Evolutionary conservation across 2,797 vertebrate genomes (phyloP).

Genomic region (Enteromius viviparus): DNA sequence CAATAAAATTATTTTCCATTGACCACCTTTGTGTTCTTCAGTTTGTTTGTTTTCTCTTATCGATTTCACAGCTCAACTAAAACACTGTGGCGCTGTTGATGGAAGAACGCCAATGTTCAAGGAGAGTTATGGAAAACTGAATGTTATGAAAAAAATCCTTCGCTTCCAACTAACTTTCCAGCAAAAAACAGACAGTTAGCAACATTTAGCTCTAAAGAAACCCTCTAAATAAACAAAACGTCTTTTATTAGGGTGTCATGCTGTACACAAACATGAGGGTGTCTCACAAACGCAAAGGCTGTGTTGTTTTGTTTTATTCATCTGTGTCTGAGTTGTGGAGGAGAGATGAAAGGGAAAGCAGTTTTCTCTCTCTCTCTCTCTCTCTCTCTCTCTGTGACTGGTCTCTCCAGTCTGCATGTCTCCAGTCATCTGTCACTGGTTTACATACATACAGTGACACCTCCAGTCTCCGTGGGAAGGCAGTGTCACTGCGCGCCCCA

Average conservation of each 20-base stretch:
- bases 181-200: neutral
- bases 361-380: constrained; percentile 62
- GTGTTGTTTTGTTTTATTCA: constrained; percentile 38
- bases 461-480: constrained; percentile 79
- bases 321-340: constrained; percentile 47
- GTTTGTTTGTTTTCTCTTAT: neutral
- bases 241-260: constrained; percentile 18
- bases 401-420: constrained; percentile 80
- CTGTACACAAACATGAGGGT: constrained; percentile 28
- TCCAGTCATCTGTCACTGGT: constrained; percentile 84
- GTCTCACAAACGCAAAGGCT: constrained; percentile 30
- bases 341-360: constrained; percentile 64
- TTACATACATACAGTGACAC: constrained; percentile 83
- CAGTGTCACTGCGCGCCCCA: constrained; percentile 80
- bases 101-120: neutral
- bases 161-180: neutral
- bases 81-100: neutral
- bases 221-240: neutral
- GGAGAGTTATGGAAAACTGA: neutral
- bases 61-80: neutral
- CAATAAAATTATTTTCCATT: neutral
- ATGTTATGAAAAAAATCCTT: neutral
- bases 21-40: neutral
- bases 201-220: constrained; percentile 1
- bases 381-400: constrained; percentile 66